Evolutionary conservation across 2,797 vertebrate genomes (phyloP).

Genomic region (Danio tinwini): DNA sequence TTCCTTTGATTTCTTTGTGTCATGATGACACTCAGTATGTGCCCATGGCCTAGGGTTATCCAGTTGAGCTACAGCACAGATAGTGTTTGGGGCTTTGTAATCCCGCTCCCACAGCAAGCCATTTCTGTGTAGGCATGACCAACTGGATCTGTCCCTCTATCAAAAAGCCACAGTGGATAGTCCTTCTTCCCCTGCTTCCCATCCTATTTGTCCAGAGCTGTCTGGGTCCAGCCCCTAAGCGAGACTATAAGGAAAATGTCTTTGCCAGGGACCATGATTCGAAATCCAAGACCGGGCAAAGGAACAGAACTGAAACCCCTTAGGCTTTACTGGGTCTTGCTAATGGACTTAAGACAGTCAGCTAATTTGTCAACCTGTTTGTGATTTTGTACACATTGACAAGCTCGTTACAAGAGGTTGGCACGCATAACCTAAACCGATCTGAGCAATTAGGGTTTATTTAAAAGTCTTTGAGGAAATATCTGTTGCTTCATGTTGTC

Average conservation of each 20-base stretch:
- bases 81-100: constrained; percentile 69
- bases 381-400: constrained; percentile 53
- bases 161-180: constrained; percentile 65
- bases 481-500: constrained; percentile 19
- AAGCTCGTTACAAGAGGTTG: constrained; percentile 54
- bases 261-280: constrained; percentile 30
- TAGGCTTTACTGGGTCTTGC: constrained; percentile 63
- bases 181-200: constrained; percentile 60
- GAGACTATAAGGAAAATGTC: constrained; percentile 9
- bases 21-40: not conserved
- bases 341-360: constrained; percentile 71
- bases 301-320: constrained; percentile 51
- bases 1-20: not conserved
- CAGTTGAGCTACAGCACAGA: constrained; percentile 43
- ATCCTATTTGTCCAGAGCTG: constrained; percentile 71
- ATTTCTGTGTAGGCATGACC: constrained; percentile 69
- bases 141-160: constrained; percentile 69
- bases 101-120: constrained; percentile 60
- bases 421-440: constrained; percentile 30
- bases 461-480: constrained; percentile 44
- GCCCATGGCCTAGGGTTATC: constrained; percentile 56
- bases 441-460: constrained; percentile 42
- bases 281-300: constrained; percentile 61
- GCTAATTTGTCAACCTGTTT: constrained; percentile 74
- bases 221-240: constrained; percentile 52